Evolutionary conservation across 2,888 invertebrate species (phyloP), one percentile per base, ranked within the genome.

Genomic region (Aphidoletes aphidimyza): DNA sequence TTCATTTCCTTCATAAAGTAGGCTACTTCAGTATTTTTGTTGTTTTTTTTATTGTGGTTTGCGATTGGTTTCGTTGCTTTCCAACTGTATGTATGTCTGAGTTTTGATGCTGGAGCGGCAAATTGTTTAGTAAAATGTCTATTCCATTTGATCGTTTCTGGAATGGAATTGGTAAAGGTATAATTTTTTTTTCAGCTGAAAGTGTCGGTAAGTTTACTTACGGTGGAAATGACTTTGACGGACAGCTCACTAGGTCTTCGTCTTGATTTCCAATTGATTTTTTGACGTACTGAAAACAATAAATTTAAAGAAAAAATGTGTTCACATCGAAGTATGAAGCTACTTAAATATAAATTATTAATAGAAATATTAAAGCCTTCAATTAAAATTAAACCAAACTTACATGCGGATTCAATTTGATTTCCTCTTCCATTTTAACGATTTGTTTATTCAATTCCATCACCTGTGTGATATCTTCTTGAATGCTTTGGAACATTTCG

Each of bases 351-450:
- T n/a, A n/a, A n/a, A n/a, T n/a, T n/a, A n/a, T n/a, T n/a, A n/a
- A n/a, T n/a, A 42, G 42, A 42, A 42, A 42, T 14, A 42, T 9
- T 14, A 6, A 42, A 42, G 14, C 42, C 6, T 42, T 42, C 8
- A 14, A 42, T 42, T 54, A 1, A 5, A 22, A 8, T 22, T 8
- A 26, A 2, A 22, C 5, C 6, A 8, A 5, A 69, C 85, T 86
- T 87, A 93, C 93, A 91, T 95, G 94, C 42, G 97, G 97, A 89
- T 97, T 97, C 34, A 97, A 93, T 90, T 96, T 94, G 87, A 98
- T 97, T 89, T 97, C 97, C 89, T 97, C 96, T 89, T 98, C 98
- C 97, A 98, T 98, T 88, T 94, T 94, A 87, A 94, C 93, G 85
- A 98, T 94, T 89, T 96, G 95, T 88, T 95, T 95, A 88, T 98